Evolutionary conservation across 2,113 vertebrate genomes (phyloP), one percentile per base, ranked within the genome.

Genomic region (Apteryx mantelli): DNA sequence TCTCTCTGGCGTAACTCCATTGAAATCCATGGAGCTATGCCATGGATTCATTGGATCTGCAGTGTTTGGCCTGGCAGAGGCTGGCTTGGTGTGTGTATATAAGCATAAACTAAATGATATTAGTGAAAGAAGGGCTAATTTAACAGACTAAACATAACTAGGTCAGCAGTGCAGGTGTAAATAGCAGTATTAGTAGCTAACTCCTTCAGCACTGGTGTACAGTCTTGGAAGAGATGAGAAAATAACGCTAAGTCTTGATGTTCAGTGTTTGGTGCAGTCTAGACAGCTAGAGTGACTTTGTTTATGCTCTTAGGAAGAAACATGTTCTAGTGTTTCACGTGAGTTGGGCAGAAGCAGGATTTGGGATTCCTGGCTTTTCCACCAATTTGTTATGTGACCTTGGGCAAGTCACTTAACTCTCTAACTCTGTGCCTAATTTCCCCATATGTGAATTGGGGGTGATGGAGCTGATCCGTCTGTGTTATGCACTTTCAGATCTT

Each of bases 91-190:
- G 63, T 30, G 63, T 1, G 40, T 48, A 30, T 1, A 7, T 22
- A 11, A 19, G 55, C 56, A 40, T 58, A 48, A 22, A 17, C 83
- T 86, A 58, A 63, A 42, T 14, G 3, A n/a, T 79, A 42, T 0
- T 34, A 76, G 81, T 28, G 50, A 80, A 42, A 73, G 96, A 98
- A 98, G 96, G 96, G 96, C 96, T 98, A 42, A 83, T 93, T 91
- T 64, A 82, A 63, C 69, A 12, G 11, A 65, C 53, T 79, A 46
- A 80, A 26, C 77, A 17, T 34, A 68, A 28, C 83, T 68, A 82
- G 82, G 88, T 42, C 92, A 84, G 34, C 80, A 81, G 89, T 52
- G 89, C 38, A 36, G 91, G 75, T 95, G 87, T 89, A 60, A 84
- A 65, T 87, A 75, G 71, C 38, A 74, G 86, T 73, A 71, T 86